Evolutionary conservation across 2,888 invertebrate species (phyloP).

Genomic region (Podabrus alpinus): DNA sequence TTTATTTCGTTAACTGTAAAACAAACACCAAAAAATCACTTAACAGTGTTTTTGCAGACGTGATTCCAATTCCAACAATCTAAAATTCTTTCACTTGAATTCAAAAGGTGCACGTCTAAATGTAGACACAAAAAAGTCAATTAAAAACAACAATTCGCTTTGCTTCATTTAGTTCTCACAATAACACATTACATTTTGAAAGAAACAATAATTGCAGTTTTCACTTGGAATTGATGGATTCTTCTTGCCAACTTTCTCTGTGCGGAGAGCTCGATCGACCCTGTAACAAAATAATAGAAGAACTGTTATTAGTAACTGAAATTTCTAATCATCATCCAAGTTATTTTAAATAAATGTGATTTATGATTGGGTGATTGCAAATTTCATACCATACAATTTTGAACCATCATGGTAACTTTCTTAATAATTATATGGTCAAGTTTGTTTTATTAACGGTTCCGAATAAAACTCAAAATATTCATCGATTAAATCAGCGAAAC

Average conservation of each 20-base stretch:
- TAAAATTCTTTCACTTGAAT: slow-evolving; percentile 11
- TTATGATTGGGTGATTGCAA: neutral
- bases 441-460: neutral
- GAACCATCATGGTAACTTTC: neutral
- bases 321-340: neutral
- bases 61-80: slow-evolving; percentile 12
- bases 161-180: slow-evolving; percentile 16
- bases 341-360: neutral
- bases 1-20: slow-evolving; percentile 23
- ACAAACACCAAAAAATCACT: neutral
- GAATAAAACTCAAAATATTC: neutral
- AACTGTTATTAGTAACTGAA: neutral
- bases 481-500: neutral
- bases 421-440: neutral
- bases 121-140: neutral
- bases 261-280: slow-evolving; percentile 8
- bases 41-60: slow-evolving; percentile 9
- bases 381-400: neutral
- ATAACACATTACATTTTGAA: slow-evolving; percentile 8
- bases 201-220: slow-evolving; percentile 11
- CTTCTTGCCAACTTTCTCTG: slow-evolving; percentile 19
- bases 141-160: neutral
- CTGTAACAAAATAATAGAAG: slow-evolving; percentile 13
- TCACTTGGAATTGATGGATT: slow-evolving; percentile 11
- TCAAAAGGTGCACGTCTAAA: neutral